Evolutionary conservation across 2,888 invertebrate genomes (phyloP), one percentile per base, ranked within the genome.

Genomic region (Entomobrya multifasciata): DNA sequence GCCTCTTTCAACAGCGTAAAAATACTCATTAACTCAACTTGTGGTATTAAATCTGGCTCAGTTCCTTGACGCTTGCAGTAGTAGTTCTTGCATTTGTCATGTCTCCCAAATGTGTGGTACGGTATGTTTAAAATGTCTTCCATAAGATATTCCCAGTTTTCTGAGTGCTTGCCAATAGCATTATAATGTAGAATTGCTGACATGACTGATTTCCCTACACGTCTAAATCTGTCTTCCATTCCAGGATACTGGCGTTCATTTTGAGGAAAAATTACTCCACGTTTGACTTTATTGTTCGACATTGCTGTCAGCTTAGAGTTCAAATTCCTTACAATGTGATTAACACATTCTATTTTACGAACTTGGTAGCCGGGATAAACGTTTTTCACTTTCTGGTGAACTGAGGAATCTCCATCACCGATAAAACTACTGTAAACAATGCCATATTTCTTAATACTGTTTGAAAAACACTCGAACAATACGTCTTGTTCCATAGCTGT

Each of bases 351-450:
- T 0, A 88, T 62, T 74, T 91, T 90, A 25, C 78, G 62, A 0
- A 90, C 89, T 25, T 11, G n/a, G 0, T 22, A 13, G 2, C 11
- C 65, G 6, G 13, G 6, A 36, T 84, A 77, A 30, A 47, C 27
- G 22, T 88, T 72, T 15, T 79, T 76, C 11, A 90, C 87, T 70
- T 70, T 80, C 2, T 70, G 47, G 15, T 83, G 88, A 0, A 88
- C 87, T 36, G 79, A 78, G 5, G 88, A 88, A 25, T 91, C 90
- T 4, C 90, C 89, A 77, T 91, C 91, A 11, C 87, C 88, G 0
- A 90, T 82, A 17, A 89, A 60, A 52, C 30, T 62, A 8, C 62
- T 62, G 62, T 89, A 89, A 15, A 74, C 60, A 3, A 89, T 15
- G 6, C 86, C 81, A 41, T 91, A 88, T 80, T 79, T 81, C 11